Base-by-base conservation (phyloP, 1,140 invertebrate species). In the Drosophila sturtevanti region DNA sequence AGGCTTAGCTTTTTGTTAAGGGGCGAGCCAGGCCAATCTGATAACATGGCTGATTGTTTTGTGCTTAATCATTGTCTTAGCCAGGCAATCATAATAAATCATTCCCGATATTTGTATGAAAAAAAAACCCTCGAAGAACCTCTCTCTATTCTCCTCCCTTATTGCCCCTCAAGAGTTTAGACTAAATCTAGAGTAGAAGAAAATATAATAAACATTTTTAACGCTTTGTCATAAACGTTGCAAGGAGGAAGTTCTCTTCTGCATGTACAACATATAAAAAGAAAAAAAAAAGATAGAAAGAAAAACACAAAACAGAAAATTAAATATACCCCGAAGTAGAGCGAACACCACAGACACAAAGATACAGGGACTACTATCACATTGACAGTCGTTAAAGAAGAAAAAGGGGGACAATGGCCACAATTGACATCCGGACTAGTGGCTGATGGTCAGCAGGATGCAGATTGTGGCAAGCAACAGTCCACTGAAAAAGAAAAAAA, bases 1-100 rank as follows among this genome's bases (percentile, higher is more conserved):
- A 48, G 41, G 41, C 41, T 48, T 48, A 48, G 41, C 41, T 48
- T 21, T 31, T 48, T 48, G 41, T 48, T 21, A 48, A 18, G 16
- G 41, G 16, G 16, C 16, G 41, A 21, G 7, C 7, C 41, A 21
- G 18, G 41, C 16, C 41, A 48, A 48, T 48, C 41, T 48, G 41
- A 48, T 48, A 48, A 48, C 41, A 48, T 48, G 41, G 41, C 41
- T 48, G 41, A 48, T 48, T 48, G 41, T 48, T 48, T 48, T 48
- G 41, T 48, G 41, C 41, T 48, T 48, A 48, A 48, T 48, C 41
- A 48, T 48, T 48, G 41, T 48, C 41, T 48, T 48, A 48, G 41
- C 41, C 16, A 18, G 41, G 41, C 16, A 48, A 48, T 48, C 41
- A 48, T 48, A 48, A 48, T 48, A 48, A 48, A 48, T 48, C 41